Conservation (phyloP, 1,140 invertebrate genomes). For the Patella vulgata region DNA sequence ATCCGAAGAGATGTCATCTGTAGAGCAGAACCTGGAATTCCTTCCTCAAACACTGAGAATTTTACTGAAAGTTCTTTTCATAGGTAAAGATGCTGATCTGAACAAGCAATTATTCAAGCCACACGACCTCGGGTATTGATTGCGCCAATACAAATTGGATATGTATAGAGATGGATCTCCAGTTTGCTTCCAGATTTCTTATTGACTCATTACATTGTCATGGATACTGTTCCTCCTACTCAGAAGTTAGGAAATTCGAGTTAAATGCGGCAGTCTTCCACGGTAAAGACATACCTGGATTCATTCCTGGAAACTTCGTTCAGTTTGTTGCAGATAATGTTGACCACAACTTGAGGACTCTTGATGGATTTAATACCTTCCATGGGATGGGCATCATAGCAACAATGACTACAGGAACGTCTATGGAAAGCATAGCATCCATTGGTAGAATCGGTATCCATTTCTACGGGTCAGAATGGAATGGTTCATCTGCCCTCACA, state of each 20-base stretch:
- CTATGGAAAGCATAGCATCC: too few species aligned
- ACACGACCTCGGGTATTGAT: constrained; percentile 37
- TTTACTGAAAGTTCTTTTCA: too few species aligned
- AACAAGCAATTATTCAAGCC: constrained; percentile 46
- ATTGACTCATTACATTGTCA: constrained; percentile 33
- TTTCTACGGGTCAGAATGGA: too few species aligned
- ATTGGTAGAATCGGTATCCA: too few species aligned
- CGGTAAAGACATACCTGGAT: neutral
- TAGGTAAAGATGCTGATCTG: too few species aligned
- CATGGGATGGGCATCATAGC: constrained; percentile 44
- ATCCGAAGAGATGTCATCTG: neutral
- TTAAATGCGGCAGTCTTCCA: too few species aligned
- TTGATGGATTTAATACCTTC: constrained; percentile 33
- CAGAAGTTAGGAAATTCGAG: constrained; percentile 34
- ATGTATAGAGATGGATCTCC: too few species aligned
- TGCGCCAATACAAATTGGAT: too few species aligned
- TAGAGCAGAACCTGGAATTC: too few species aligned
- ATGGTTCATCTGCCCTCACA: neutral
- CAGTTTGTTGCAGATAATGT: constrained; percentile 37
- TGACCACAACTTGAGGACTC: constrained; percentile 34
- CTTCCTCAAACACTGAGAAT: too few species aligned
- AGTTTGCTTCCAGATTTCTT: constrained; percentile 42
- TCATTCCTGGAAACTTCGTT: neutral
- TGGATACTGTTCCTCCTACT: constrained; percentile 45
- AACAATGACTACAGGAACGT: too few species aligned